Conservation (phyloP, 2,797 vertebrate species). For the Phrynocephalus vlangalii region DNA sequence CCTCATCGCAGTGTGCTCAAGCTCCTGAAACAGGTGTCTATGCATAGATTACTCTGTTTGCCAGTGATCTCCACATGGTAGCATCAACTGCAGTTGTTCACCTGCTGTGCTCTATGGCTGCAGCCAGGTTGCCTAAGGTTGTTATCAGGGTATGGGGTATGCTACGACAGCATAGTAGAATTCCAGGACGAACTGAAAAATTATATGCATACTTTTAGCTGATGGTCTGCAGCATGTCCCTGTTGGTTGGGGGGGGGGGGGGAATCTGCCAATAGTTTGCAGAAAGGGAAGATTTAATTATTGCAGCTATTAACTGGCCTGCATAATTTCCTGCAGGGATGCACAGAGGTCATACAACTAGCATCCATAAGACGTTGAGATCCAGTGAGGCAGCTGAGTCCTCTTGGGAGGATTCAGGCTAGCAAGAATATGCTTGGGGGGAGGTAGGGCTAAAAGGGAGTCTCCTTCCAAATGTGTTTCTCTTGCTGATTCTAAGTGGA, state of each 20-base stretch:
- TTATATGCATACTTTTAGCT: neutral
- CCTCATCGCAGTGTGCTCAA: neutral
- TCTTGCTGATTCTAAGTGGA: no score
- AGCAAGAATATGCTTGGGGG: neutral
- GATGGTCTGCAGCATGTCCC: no score
- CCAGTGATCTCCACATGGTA: neutral
- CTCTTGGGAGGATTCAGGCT: neutral
- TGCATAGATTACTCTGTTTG: neutral
- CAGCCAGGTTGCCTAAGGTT: neutral
- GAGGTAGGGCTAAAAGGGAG: no score
- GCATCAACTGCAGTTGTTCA: neutral
- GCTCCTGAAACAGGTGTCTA: no score
- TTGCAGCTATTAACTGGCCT: neutral
- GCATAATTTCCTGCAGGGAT: neutral
- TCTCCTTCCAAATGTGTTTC: neutral
- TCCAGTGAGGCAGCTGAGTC: neutral
- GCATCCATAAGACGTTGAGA: neutral
- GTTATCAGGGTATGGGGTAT: neutral
- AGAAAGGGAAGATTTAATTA: neutral
- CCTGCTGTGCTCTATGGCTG: neutral
- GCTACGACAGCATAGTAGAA: neutral
- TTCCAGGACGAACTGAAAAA: neutral
- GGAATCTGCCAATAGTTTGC: no score
- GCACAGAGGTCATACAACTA: neutral
- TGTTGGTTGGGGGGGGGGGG: no score